Evolutionary conservation across 1,140 invertebrate genomes (phyloP).

Genomic region (Pseudomyrmex concolor): DNA sequence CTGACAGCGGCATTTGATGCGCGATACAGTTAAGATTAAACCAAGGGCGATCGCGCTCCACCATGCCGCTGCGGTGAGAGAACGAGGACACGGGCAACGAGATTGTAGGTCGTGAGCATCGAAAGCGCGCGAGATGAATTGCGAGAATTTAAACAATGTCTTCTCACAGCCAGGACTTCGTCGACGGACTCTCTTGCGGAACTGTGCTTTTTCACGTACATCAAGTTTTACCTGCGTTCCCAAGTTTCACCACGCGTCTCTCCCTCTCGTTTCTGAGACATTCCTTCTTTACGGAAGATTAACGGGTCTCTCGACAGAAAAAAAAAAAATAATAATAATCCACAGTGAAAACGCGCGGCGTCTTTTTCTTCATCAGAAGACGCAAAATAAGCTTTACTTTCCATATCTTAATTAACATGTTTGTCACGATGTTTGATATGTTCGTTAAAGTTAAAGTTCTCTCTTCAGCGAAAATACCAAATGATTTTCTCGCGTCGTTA

Average conservation of each 20-base stretch:
- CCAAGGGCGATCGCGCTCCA: neutral
- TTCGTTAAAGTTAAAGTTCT: too few relatives aligned
- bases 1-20: neutral
- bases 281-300: neutral
- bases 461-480: too few relatives aligned
- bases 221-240: neutral
- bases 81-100: neutral
- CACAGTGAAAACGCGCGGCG: neutral
- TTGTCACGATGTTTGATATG: too few relatives aligned
- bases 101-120: conserved; percentile 31
- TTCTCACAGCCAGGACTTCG: too few relatives aligned
- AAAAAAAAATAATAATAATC: neutral
- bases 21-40: conserved; percentile 34
- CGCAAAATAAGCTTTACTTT: too few relatives aligned
- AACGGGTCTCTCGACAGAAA: neutral
- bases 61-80: neutral
- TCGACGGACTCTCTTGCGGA: neutral
- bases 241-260: too few relatives aligned
- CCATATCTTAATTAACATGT: too few relatives aligned
- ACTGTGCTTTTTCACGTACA: neutral
- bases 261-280: neutral
- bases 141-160: conserved; percentile 27
- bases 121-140: neutral
- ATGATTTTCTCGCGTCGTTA: too few relatives aligned
- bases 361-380: too few relatives aligned